Evolutionary conservation across 30 jellyfish, hydroid and myxozoan species (phyloP).

Genomic region (Turritopsis dohrnii): DNA sequence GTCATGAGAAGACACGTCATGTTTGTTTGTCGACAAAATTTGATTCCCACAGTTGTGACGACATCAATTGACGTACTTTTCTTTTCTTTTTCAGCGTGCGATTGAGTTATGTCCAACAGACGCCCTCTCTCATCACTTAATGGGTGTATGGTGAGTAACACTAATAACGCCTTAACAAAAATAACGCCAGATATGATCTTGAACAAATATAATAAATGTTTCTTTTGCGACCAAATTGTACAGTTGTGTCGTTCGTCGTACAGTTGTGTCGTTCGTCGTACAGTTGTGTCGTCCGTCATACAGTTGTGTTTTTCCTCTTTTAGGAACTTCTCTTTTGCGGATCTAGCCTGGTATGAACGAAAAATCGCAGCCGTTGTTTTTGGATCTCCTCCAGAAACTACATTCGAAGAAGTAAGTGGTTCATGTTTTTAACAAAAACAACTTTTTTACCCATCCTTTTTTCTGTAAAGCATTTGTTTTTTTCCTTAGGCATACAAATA

Average conservation of each 20-base stretch:
- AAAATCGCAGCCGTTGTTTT: conserved; percentile 84
- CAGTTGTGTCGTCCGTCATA: too few species aligned
- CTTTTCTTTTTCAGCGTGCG: conserved; percentile 60
- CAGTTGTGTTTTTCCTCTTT: not conserved
- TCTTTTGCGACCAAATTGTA: too few species aligned
- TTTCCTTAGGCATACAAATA: conserved; percentile 47
- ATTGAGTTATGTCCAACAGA: conserved; percentile 63
- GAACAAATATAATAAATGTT: too few species aligned
- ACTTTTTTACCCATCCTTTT: not conserved
- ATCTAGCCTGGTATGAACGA: conserved; percentile 82
- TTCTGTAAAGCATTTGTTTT: not conserved
- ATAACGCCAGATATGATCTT: too few species aligned
- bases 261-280: not conserved
- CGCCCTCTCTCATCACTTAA: conserved; percentile 79
- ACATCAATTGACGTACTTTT: too few species aligned
- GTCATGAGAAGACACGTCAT: not conserved
- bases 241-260: not conserved
- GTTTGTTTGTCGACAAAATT: too few species aligned
- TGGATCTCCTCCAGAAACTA: conserved; percentile 82
- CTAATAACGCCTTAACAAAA: too few species aligned
- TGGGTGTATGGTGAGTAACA: conserved; percentile 83
- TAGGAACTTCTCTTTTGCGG: conserved; percentile 94
- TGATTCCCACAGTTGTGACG: too few species aligned
- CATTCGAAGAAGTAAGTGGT: conserved; percentile 73
- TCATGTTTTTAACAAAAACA: not conserved